Evolutionary conservation across 2,888 invertebrate species (phyloP).

Genomic region (Cryptocephalus moraei): DNA sequence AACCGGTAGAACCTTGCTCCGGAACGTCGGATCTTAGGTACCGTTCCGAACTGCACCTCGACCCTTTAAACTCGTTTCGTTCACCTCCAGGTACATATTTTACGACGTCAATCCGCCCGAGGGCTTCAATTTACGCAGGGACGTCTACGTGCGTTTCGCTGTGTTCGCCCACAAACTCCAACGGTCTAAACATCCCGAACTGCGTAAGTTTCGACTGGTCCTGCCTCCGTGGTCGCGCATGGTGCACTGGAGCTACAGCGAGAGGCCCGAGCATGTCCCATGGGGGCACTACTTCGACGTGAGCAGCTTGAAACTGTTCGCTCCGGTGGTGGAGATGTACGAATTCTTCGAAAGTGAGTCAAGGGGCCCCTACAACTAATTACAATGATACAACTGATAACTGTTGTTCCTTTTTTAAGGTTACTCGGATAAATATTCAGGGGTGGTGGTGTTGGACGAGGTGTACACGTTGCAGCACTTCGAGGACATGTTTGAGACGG

Average conservation of each 20-base stretch:
- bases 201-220: slow-evolving; percentile 54
- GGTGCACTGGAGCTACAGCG: slow-evolving; percentile 72
- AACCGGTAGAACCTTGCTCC: too few species aligned
- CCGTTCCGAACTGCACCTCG: too few species aligned
- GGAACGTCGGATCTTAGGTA: too few species aligned
- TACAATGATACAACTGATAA: background rate
- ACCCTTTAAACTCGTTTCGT: background rate
- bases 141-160: slow-evolving; percentile 91
- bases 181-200: slow-evolving; percentile 35
- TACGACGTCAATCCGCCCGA: slow-evolving; percentile 94
- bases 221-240: slow-evolving; percentile 88
- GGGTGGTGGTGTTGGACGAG: slow-evolving; percentile 53
- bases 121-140: slow-evolving; percentile 92
- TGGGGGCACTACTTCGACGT: slow-evolving; percentile 87
- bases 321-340: slow-evolving; percentile 79
- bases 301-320: slow-evolving; percentile 60
- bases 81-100: slow-evolving; percentile 57
- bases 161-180: slow-evolving; percentile 65
- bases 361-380: background rate
- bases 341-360: slow-evolving; percentile 59
- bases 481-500: slow-evolving; percentile 72
- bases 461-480: slow-evolving; percentile 78
- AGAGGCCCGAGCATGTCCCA: slow-evolving; percentile 50
- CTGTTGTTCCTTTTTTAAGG: slow-evolving; percentile 31
- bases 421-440: slow-evolving; percentile 29